Percentiles rank a stretch among this genome's conserved stretches.
phyloP scores from a whole-genome alignment of 2,797 vertebrate species.

The Etheostoma nigrum region DNA sequence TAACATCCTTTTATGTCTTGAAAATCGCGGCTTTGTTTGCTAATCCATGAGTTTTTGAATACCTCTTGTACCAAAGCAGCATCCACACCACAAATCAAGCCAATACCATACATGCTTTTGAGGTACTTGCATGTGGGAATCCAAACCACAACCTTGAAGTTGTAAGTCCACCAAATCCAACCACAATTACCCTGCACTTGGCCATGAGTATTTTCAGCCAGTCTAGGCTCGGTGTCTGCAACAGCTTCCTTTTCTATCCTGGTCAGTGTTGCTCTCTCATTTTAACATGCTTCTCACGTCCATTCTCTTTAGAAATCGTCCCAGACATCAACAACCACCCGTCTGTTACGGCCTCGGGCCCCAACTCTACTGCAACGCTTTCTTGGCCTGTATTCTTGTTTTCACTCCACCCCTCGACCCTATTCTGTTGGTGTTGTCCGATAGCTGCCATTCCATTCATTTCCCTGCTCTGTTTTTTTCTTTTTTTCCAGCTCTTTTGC shows the following conservation, averaged over 20 bases:
- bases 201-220: constrained; percentile 74
- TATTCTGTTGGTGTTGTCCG: constrained; percentile 49
- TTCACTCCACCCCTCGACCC: constrained; percentile 52
- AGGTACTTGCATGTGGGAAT: constrained; percentile 66
- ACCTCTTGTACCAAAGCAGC: constrained; percentile 33
- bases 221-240: constrained; percentile 67
- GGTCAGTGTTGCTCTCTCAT: constrained; percentile 65
- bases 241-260: constrained; percentile 56
- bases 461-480: constrained; percentile 31
- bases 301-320: constrained; percentile 26
- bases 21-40: not conserved
- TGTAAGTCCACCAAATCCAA: constrained; percentile 68
- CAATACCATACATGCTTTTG: constrained; percentile 59
- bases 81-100: constrained; percentile 36
- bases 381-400: constrained; percentile 34
- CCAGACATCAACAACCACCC: constrained; percentile 55
- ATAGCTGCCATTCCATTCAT: constrained; percentile 50
- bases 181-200: constrained; percentile 69
- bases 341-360: constrained; percentile 22
- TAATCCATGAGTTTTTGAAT: constrained; percentile 22
- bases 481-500: constrained; percentile 6
- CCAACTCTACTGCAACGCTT: constrained; percentile 3
- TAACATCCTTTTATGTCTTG: constrained; percentile 6
- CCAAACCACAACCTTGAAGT: constrained; percentile 76
- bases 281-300: constrained; percentile 57